Percentiles rank a stretch among this genome's conserved stretches.
phyloP scores from a whole-genome alignment of 2,888 invertebrate species.

The Ochropleura plecta region DNA sequence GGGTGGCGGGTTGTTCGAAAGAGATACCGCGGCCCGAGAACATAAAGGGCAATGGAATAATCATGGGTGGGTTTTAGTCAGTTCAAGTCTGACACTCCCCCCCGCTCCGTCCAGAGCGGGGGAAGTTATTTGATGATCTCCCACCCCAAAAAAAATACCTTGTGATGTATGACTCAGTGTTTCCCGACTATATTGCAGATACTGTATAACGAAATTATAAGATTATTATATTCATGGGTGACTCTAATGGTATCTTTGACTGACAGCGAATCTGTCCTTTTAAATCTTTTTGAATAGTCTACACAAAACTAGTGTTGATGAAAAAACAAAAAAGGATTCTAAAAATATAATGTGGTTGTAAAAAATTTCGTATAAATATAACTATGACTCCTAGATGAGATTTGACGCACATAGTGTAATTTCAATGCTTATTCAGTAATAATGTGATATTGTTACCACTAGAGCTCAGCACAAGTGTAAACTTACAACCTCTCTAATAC shows the following conservation, averaged over 20 bases:
- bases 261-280: not conserved
- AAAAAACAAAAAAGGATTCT: not conserved
- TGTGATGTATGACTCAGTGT: slow-evolving; percentile 12
- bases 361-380: not conserved
- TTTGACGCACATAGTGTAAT: not conserved
- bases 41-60: too few relatives aligned
- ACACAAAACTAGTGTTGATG: too few relatives aligned
- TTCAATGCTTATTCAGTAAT: not conserved
- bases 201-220: slow-evolving; percentile 35
- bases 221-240: slow-evolving; percentile 6
- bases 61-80: too few relatives aligned
- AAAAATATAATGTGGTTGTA: not conserved
- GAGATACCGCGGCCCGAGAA: too few relatives aligned
- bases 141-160: too few relatives aligned
- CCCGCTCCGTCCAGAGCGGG: too few relatives aligned
- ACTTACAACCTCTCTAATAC: slow-evolving; percentile 6
- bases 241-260: not conserved
- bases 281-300: not conserved
- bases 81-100: too few relatives aligned
- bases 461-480: not conserved
- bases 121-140: too few relatives aligned
- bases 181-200: slow-evolving; percentile 21
- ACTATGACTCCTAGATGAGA: not conserved
- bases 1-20: too few relatives aligned
- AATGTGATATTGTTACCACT: not conserved